Evolutionary conservation across 2,797 vertebrate genomes (phyloP), one percentile per base, ranked within the genome.

Genomic region (Rhadinocentrus ornatus): DNA sequence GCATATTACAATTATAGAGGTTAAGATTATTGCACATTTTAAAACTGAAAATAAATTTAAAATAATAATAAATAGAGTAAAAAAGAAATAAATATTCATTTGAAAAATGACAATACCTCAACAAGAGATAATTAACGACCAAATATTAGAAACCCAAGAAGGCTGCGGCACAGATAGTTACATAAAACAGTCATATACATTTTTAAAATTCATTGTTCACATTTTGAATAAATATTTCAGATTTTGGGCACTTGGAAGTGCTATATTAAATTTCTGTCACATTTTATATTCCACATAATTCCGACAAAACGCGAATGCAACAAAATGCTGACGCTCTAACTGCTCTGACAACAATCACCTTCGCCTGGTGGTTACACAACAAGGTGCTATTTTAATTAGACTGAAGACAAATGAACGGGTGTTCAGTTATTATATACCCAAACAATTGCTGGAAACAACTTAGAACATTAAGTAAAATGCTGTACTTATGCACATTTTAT

Each of bases 301-400:
- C 54, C 16, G 31, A 73, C 35, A 59, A 20, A 0, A 32, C 5
- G 0, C 73, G 37, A 86, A 86, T 48, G 75, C 62, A 69, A 66
- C 83, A 62, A 15, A 1, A 18, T 44, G 41, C 16, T 44, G 16
- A 41, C 13, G 15, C 39, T 41, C 41, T 18, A 44, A 44, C 37
- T 39, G 15, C 37, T 39, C 37, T 9, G 37, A 39, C 44, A n/a
- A n/a, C 15, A 39, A 15, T 15, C 4, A 39, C 7, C 44, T 46
- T 20, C 18, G 4, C 18, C 44, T 46, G 18, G 18, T n/a, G 18
- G 44, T 46, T 20, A 46, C 44, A 46, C 44, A 46, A 46, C 15
- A 39, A 39, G 13, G 15, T 44, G 41, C 16, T 7, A 20, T 44
- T 44, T 18, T 20, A 18, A 44, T 44, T 18, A 44, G 41, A 20